These are phyloP conservation scores for Anticlea derivata DNA, from an alignment of 2,888 invertebrate species.

Conservation along the genomic window DNA sequence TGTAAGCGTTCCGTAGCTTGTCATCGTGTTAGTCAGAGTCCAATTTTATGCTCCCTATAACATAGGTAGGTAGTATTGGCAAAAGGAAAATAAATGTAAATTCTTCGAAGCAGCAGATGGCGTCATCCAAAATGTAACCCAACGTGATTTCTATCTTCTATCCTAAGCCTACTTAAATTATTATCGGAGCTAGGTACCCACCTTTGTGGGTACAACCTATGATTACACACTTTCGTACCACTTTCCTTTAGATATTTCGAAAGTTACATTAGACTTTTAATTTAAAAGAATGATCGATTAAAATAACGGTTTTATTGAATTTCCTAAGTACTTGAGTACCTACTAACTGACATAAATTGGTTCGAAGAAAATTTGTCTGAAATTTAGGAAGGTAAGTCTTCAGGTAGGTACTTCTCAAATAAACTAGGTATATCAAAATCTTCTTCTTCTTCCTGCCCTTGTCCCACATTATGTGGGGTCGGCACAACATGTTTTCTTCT, in stretches of 20 bases:
- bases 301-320: too few species aligned
- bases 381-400: too few species aligned
- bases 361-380: too few species aligned
- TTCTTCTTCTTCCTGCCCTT: too few species aligned
- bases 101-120: not conserved
- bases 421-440: too few species aligned
- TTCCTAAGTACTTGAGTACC: too few species aligned
- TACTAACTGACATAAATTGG: too few species aligned
- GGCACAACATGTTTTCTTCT: too few species aligned
- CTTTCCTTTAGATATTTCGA: conserved; percentile 8
- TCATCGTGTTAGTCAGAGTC: not conserved
- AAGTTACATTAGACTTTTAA: not conserved
- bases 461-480: too few species aligned
- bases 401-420: too few species aligned
- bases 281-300: too few species aligned
- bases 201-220: not conserved
- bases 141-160: conserved; percentile 21
- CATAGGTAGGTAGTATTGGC: not conserved
- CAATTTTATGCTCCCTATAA: not conserved
- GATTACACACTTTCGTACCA: conserved; percentile 15
- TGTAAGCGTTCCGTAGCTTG: too few species aligned
- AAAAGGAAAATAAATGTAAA: not conserved
- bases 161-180: conserved; percentile 4
- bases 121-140: conserved; percentile 7
- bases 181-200: conserved; percentile 4